A percentile compares a stretch with the other conserved stretches of the same genome.
Evolutionary conservation across 1,140 invertebrate genomes (phyloP).

Genomic region (Drosophila malerkotliana): DNA sequence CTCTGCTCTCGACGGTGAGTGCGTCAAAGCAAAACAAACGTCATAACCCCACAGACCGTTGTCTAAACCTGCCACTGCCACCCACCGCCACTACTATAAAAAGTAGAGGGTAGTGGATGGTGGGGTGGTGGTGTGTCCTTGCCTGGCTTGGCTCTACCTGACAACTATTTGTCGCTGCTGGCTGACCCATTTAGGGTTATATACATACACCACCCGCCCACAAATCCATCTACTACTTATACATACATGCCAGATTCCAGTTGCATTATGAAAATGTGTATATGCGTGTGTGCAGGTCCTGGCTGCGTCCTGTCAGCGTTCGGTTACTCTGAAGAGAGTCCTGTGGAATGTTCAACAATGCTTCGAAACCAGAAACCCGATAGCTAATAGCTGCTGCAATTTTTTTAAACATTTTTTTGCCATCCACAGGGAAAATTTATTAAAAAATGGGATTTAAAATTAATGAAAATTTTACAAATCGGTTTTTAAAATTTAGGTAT

Average conservation of each 20-base stretch:
- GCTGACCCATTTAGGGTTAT: slow-evolving; percentile 65
- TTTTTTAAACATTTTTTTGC: neutral
- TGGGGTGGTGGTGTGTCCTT: slow-evolving; percentile 51
- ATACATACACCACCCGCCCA: slow-evolving; percentile 23
- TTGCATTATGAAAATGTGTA: neutral
- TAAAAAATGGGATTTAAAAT: too few species aligned
- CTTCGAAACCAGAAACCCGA: neutral
- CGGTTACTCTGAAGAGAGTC: neutral
- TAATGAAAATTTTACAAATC: too few species aligned
- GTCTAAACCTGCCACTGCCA: neutral
- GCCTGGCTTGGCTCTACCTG: slow-evolving; percentile 53
- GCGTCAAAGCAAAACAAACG: slow-evolving; percentile 74
- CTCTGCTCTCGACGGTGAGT: slow-evolving; percentile 19
- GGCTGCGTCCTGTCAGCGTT: neutral
- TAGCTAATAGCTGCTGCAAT: neutral
- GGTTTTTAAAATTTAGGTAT: too few species aligned
- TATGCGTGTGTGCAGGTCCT: slow-evolving; percentile 4
- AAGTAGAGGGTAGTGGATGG: neutral
- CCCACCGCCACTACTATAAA: too few species aligned
- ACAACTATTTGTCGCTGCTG: slow-evolving; percentile 65
- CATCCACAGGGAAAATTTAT: too few species aligned
- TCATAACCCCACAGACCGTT: slow-evolving; percentile 49
- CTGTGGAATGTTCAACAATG: neutral
- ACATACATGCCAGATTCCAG: neutral
- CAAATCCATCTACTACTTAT: slow-evolving; percentile 9